Conservation (phyloP, 2,888 invertebrate genomes). For the Cheilosia vernalis region DNA sequence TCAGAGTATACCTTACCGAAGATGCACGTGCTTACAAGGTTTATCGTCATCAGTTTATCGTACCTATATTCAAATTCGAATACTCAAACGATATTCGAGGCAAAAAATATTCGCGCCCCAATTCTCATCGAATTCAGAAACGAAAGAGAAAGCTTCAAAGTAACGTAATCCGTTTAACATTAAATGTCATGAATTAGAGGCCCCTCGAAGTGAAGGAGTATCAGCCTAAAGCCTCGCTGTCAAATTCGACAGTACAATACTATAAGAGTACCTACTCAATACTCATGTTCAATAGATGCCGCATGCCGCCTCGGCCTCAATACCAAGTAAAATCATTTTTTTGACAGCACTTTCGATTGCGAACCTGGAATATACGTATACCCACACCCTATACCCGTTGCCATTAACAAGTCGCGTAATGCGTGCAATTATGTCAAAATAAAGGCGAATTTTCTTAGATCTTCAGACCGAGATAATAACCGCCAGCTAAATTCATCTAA, state of each 20-base stretch:
- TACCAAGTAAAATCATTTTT: no score
- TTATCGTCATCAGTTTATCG: no score
- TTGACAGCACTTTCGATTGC: conserved; percentile 25
- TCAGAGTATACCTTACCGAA: no score
- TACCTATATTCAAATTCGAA: no score
- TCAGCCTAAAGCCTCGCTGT: background rate
- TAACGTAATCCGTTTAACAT: conserved; percentile 3
- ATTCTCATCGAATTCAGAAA: background rate
- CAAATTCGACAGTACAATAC: background rate
- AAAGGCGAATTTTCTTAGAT: conserved; percentile 1
- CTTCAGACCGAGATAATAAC: conserved; percentile 4
- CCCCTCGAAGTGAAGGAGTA: conserved; percentile 21
- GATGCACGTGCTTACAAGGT: no score
- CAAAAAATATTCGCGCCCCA: background rate
- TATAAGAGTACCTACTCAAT: no score
- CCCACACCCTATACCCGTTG: no score
- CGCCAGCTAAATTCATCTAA: background rate
- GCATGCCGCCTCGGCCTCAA: background rate
- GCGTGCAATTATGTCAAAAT: conserved; percentile 37
- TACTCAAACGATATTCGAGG: background rate
- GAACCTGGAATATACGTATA: background rate
- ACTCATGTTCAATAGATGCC: background rate
- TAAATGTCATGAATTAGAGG: conserved; percentile 20
- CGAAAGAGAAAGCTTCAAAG: conserved; percentile 19
- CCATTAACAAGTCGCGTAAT: background rate